These are phyloP conservation scores for Anniella stebbinsi DNA, from an alignment of 2,797 vertebrate species.

Conservation along the genomic window DNA sequence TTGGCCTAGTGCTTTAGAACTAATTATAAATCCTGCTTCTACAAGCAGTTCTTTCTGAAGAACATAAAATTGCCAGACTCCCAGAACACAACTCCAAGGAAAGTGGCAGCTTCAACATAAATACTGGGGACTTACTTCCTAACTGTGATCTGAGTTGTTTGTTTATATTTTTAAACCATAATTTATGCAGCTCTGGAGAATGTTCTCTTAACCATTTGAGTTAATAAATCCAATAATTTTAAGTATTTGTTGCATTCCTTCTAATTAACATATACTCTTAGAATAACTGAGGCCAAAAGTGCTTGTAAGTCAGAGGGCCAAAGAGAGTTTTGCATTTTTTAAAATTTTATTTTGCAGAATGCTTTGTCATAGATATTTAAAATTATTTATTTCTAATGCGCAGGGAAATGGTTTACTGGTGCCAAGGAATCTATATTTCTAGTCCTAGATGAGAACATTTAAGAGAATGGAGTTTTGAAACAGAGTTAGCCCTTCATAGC, in stretches of 20 bases:
- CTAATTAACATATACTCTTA: neutral
- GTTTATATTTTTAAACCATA: neutral
- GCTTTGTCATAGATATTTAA: neutral
- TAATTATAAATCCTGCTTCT: slow-evolving; percentile 15
- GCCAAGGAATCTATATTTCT: neutral
- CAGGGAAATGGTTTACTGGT: neutral
- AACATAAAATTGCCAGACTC: slow-evolving; percentile 6
- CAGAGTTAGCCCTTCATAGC: neutral
- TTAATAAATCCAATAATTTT: neutral
- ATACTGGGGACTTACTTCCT: neutral
- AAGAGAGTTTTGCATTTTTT: neutral
- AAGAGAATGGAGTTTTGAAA: neutral
- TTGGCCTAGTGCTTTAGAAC: neutral
- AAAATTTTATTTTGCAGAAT: neutral
- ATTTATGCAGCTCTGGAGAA: neutral
- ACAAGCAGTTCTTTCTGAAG: slow-evolving; percentile 13
- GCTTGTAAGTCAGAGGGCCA: neutral
- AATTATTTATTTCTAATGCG: neutral
- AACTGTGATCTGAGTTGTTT: neutral
- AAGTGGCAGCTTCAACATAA: slow-evolving; percentile 14
- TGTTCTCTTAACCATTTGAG: neutral
- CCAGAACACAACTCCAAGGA: slow-evolving; percentile 3
- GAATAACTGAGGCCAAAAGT: neutral
- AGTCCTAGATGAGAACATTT: neutral
- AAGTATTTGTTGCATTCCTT: neutral